Evolutionary conservation across 2,888 invertebrate genomes (phyloP).

Genomic region (Sinodicranocentrus sp.): DNA sequence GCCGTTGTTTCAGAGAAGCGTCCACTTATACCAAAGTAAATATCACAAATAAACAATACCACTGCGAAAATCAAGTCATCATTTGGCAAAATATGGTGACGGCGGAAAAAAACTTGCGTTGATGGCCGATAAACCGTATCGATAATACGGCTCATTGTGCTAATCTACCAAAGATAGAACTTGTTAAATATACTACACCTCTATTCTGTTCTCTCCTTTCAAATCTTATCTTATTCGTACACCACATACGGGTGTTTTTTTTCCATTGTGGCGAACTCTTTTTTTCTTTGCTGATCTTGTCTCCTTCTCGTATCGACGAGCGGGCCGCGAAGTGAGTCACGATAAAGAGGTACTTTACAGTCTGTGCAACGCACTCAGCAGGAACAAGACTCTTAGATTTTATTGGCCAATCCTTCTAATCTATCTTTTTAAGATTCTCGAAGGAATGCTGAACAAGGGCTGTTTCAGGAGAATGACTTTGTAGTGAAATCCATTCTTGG

Average conservation of each 20-base stretch:
- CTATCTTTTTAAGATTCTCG: conserved; percentile 43
- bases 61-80: conserved; percentile 25
- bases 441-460: conserved; percentile 12
- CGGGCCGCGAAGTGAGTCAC: conserved; percentile 46
- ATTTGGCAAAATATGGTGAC: conserved; percentile 26
- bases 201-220: background rate
- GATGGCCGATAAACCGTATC: conserved; percentile 35
- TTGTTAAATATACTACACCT: background rate
- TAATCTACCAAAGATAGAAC: conserved; percentile 7
- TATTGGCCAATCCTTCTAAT: conserved; percentile 56
- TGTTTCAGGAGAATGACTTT: background rate
- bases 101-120: conserved; percentile 16
- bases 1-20: too few relatives aligned
- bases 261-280: background rate
- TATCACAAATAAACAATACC: background rate
- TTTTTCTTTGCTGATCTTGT: conserved; percentile 31
- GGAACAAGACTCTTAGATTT: conserved; percentile 52
- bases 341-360: conserved; percentile 61
- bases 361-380: conserved; percentile 50
- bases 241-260: background rate
- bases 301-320: conserved; percentile 1
- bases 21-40: too few relatives aligned
- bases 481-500: too few relatives aligned
- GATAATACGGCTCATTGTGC: conserved; percentile 46
- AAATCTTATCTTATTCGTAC: conserved; percentile 14